Conservation (phyloP, 2,797 vertebrate species). For the Pangasius krempfi region DNA sequence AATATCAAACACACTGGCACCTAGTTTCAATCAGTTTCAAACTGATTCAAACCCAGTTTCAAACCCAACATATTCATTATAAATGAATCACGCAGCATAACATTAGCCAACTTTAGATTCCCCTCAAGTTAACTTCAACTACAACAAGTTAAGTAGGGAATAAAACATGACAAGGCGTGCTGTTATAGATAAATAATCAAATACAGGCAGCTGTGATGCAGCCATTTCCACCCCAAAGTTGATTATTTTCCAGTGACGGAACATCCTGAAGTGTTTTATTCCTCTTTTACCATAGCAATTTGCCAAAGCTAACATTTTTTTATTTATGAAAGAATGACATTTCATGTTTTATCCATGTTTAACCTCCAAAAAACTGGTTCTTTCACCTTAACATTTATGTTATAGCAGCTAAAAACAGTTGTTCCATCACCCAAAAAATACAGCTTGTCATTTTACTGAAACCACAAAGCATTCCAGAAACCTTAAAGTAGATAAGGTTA, state of each 20-base stretch:
- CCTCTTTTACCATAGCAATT: background rate
- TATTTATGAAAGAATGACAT: background rate
- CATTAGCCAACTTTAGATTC: background rate
- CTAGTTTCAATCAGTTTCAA: background rate
- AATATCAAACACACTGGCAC: background rate
- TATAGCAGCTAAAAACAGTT: background rate
- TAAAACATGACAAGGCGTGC: background rate
- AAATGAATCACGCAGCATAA: background rate
- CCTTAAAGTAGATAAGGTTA: background rate
- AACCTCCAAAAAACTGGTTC: background rate
- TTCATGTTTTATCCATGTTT: background rate
- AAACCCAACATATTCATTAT: background rate
- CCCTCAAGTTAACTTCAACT: background rate
- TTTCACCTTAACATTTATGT: no score
- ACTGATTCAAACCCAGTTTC: no score
- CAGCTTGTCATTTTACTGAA: background rate
- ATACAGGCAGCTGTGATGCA: background rate
- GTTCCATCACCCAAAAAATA: background rate
- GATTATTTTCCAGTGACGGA: background rate
- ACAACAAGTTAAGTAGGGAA: background rate
- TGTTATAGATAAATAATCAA: background rate
- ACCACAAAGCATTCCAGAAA: background rate
- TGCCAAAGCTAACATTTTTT: background rate
- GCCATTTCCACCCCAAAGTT: background rate
- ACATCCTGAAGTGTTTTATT: background rate